Evolutionary conservation across 2,888 invertebrate genomes (phyloP), one percentile per base, ranked within the genome.

Genomic region (Eutolmus rufibarbis): DNA sequence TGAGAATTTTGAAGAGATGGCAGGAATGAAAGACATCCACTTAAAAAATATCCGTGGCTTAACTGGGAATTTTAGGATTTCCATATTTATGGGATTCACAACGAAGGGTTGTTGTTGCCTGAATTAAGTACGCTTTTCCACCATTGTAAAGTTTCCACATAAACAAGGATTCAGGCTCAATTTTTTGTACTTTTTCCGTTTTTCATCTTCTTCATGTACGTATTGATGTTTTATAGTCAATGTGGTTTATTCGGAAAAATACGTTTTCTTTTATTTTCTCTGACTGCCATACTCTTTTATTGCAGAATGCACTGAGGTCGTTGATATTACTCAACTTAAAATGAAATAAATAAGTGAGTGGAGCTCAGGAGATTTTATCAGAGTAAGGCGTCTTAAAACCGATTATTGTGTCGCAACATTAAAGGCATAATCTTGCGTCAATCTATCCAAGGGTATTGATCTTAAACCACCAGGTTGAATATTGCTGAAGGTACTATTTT

Each of bases 41-140:
- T 66, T 66, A 23, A 66, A 66, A 66, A 66, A 66, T 66, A 66
- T 66, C 37, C 43, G 12, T 19, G 78, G 78, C 43, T 78, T 78
- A 40, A 78, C 78, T 78, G 78, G 78, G 23, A 78, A 78, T 78
- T 78, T 78, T 12, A 37, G 23, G 78, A 78, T 78, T 78, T 43
- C 78, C 78, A 78, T 78, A 78, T 78, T 78, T 78, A 78, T 78
- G 40, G 43, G 43, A 78, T 78, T 78, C 43, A 37, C 19, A 14
- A 46, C 1, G 37, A 43, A 34, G 40, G 23, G 34, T 76, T 37
- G 40, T 78, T 78, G 40, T 78, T 78, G 78, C 43, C 14, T 43
- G 43, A 46, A 40, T 40, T 78, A 40, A 78, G 43, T 43, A 78
- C 77, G 77, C 40, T 78, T 78, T 37, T 23, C 43, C 43, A 23